A percentile compares a stretch with the other conserved stretches of the same genome.
Conservation (phyloP, 2,888 invertebrate genomes). For the Amblyteles armatorius region DNA sequence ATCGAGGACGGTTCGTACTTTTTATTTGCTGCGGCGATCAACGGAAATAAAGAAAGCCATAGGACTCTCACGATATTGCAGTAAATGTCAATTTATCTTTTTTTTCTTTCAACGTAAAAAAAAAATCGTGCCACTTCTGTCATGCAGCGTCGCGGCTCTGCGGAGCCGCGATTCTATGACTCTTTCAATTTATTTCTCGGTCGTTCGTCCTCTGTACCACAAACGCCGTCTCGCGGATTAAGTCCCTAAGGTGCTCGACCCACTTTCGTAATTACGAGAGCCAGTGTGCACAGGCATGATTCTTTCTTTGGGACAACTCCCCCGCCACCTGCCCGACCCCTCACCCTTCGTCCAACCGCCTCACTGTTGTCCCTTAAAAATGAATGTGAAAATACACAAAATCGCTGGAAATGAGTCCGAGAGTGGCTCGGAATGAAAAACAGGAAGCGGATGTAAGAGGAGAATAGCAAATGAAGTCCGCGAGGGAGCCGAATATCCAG, state of each 20-base stretch:
- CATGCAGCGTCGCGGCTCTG: constrained; percentile 10
- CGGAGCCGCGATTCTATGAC: constrained; percentile 10
- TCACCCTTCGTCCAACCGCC: constrained; percentile 1
- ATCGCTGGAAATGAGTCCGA: constrained; percentile 35
- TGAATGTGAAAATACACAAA: constrained; percentile 52
- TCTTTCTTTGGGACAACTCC: constrained; percentile 32
- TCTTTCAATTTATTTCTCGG: constrained; percentile 43
- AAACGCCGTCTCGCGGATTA: constrained; percentile 61
- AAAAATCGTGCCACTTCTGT: constrained; percentile 12
- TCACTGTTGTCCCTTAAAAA: constrained; percentile 39
- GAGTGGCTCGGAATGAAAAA: constrained; percentile 14
- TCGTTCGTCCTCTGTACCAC: constrained; percentile 26
- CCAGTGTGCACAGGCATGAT: constrained; percentile 28
- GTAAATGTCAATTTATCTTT: constrained; percentile 4
- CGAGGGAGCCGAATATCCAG: neutral
- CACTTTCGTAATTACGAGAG: constrained; percentile 63
- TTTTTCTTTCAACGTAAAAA: neutral
- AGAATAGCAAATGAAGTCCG: constrained; percentile 2
- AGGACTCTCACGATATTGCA: neutral
- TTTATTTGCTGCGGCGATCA: constrained; percentile 1
- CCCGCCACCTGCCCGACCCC: constrained; percentile 10
- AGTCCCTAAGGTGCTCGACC: constrained; percentile 65
- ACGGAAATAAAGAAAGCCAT: neutral
- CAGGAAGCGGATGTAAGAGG: neutral
- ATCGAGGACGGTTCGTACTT: constrained; percentile 6